These are phyloP conservation scores for Magallana nippona DNA, from an alignment of 2,888 invertebrate genomes.

Conservation along the genomic window DNA sequence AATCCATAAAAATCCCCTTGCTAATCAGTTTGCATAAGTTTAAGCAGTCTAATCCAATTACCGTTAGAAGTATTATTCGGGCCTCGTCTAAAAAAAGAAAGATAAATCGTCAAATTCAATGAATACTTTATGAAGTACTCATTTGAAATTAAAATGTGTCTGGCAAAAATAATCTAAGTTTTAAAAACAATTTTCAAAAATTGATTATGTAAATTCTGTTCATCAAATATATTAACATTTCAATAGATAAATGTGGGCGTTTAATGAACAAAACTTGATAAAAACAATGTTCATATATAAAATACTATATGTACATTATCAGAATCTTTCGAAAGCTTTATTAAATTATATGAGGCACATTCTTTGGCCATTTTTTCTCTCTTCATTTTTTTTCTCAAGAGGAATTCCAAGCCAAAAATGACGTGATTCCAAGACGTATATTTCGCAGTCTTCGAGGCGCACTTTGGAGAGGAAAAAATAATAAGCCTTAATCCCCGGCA, in stretches of 20 bases:
- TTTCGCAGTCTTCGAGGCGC: conserved; percentile 21
- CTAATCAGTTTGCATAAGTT: not conserved
- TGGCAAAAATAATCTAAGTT: not conserved
- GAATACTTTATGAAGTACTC: not conserved
- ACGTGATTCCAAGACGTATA: conserved; percentile 8
- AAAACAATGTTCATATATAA: no score
- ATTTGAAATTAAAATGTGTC: not conserved
- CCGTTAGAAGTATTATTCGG: conserved; percentile 2
- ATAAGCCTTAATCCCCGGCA: conserved; percentile 4
- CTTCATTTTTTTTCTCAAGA: not conserved
- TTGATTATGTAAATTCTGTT: no score
- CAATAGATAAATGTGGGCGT: no score
- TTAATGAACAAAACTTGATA: no score
- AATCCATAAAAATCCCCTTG: not conserved
- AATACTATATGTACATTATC: no score
- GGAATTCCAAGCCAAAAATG: not conserved
- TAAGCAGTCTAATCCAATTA: conserved; percentile 17
- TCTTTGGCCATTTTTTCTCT: not conserved
- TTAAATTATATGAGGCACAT: not conserved
- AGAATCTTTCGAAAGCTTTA: no score
- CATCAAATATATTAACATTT: no score
- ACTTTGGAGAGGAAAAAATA: conserved; percentile 26
- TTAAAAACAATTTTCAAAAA: no score
- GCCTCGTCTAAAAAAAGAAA: not conserved
- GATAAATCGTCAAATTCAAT: not conserved